Conservation (phyloP, 2,113 vertebrate genomes). For the Psettodes erumei region DNA sequence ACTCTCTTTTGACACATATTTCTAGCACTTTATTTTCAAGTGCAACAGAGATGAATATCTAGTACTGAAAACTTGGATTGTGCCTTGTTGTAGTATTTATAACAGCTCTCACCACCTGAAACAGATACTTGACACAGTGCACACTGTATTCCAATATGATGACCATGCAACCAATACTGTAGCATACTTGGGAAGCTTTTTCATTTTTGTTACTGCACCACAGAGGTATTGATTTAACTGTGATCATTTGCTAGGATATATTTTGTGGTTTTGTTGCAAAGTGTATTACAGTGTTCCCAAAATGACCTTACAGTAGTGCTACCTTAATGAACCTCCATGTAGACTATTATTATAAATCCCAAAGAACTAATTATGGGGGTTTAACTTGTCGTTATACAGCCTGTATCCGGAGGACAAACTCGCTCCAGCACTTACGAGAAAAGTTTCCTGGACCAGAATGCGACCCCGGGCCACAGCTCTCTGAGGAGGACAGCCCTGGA, state of each 20-base stretch:
- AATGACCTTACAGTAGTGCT: no score
- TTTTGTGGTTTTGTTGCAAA: not conserved
- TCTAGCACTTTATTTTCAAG: not conserved
- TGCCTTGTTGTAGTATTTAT: not conserved
- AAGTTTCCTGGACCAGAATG: constrained; percentile 95
- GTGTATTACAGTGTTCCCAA: not conserved
- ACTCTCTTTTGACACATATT: not conserved
- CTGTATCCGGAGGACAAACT: not conserved
- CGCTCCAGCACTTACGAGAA: constrained; percentile 88
- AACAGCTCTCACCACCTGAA: not conserved
- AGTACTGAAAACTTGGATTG: not conserved
- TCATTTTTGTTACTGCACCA: not conserved
- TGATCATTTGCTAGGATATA: not conserved
- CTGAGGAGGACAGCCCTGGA: constrained; percentile 91
- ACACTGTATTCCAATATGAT: not conserved
- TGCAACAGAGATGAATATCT: not conserved
- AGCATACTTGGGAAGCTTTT: not conserved
- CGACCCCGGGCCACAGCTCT: constrained; percentile 96
- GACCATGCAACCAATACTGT: not conserved
- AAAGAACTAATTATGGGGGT: not conserved
- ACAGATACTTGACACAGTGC: not conserved
- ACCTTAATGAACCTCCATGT: not conserved
- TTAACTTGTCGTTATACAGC: not conserved
- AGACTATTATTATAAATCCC: not conserved
- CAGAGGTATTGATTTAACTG: not conserved